Conservation (phyloP, 1,140 invertebrate genomes). For the Andrena cerasifolii region DNA sequence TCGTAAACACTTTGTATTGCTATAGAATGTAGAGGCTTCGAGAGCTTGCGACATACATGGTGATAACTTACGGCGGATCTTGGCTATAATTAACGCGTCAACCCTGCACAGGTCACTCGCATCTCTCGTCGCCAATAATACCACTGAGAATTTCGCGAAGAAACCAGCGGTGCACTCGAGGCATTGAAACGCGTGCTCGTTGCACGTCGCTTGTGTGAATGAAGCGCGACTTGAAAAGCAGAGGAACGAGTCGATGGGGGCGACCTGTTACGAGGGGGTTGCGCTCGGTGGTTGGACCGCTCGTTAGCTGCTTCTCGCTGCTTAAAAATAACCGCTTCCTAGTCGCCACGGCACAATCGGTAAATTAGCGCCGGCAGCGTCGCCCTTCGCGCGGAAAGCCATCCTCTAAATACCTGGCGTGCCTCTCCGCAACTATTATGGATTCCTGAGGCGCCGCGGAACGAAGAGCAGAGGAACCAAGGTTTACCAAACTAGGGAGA, state of each 20-base stretch:
- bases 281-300: conserved; percentile 54
- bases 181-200: too few species aligned
- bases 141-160: neutral
- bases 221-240: conserved; percentile 39
- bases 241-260: conserved; percentile 29
- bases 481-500: conserved; percentile 4
- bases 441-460: conserved; percentile 3
- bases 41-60: too few species aligned
- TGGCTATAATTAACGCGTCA: conserved; percentile 23
- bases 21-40: neutral
- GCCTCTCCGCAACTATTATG: conserved; percentile 1
- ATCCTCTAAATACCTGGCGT: conserved; percentile 33
- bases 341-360: conserved; percentile 36
- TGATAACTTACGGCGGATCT: neutral
- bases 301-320: conserved; percentile 62
- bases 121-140: neutral
- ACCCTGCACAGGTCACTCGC: neutral
- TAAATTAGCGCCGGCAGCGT: conserved; percentile 62
- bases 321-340: conserved; percentile 65
- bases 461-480: neutral
- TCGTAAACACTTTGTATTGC: conserved; percentile 4
- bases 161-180: neutral
- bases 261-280: conserved; percentile 43
- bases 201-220: conserved; percentile 31
- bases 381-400: conserved; percentile 30